Conservation (phyloP, 2,797 vertebrate species). For the Thamnophis elegans region DNA sequence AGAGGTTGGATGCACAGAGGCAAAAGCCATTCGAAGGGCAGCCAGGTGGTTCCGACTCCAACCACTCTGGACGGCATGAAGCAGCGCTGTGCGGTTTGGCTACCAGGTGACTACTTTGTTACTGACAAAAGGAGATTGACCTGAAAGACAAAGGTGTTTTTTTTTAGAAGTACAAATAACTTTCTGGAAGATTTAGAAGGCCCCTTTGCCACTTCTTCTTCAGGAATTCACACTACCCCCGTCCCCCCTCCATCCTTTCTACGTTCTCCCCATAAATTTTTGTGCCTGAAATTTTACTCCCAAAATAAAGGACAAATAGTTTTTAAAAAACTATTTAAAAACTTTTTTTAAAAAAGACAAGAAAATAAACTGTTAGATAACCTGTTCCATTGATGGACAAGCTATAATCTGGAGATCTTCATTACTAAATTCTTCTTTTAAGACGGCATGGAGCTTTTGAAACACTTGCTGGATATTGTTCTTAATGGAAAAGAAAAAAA, state of each 20-base stretch:
- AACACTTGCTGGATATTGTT: slow-evolving; percentile 97
- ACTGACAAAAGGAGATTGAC: slow-evolving; percentile 89
- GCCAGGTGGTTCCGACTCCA: slow-evolving; percentile 28
- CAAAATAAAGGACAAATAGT: neutral
- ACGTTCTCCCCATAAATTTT: neutral
- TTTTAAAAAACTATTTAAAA: neutral
- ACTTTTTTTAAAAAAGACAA: neutral
- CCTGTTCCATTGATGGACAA: slow-evolving; percentile 90
- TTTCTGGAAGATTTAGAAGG: neutral
- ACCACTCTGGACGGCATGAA: neutral
- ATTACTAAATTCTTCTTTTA: slow-evolving; percentile 92
- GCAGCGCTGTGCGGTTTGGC: neutral
- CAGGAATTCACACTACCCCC: neutral
- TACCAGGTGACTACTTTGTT: slow-evolving; percentile 78
- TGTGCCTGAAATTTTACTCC: neutral
- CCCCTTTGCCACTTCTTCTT: neutral
- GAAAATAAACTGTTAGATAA: slow-evolving; percentile 35
- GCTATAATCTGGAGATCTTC: slow-evolving; percentile 95
- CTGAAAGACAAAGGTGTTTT: slow-evolving; percentile 72
- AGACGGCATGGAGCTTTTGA: slow-evolving; percentile 87
- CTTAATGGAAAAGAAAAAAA: slow-evolving; percentile 68
- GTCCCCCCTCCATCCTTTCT: neutral
- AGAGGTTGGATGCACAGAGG: slow-evolving; percentile 4
- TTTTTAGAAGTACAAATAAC: neutral
- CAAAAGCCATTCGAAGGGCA: slow-evolving; percentile 1